Percentiles rank a stretch among this genome's conserved stretches.
Conservation (phyloP, 1,140 invertebrate species). For the Cydia strobilella region DNA sequence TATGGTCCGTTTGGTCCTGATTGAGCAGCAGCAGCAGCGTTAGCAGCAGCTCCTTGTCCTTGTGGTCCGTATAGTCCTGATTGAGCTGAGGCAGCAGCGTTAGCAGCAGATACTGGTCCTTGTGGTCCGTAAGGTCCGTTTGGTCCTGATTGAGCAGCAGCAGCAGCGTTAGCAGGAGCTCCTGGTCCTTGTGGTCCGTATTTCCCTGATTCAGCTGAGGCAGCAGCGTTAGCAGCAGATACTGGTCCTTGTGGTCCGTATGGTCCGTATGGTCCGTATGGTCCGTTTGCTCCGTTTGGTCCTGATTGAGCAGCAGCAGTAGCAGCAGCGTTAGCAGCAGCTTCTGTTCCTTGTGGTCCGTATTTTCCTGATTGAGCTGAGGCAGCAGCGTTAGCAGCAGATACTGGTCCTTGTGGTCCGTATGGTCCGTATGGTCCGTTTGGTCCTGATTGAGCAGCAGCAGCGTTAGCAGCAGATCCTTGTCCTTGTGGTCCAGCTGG, state of each 20-base stretch:
- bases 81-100: not conserved
- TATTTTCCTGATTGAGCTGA: not conserved
- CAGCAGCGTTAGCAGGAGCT: not conserved
- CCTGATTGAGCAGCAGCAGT: slow-evolving; percentile 7
- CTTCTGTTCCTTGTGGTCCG: slow-evolving; percentile 27
- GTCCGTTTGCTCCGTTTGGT: too few relatives aligned
- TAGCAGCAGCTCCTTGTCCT: slow-evolving; percentile 29
- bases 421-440: slow-evolving; percentile 1
- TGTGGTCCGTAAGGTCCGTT: slow-evolving; percentile 1
- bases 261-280: not conserved
- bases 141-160: not conserved
- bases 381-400: not conserved
- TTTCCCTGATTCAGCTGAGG: too few relatives aligned
- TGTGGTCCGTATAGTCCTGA: slow-evolving; percentile 25
- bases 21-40: slow-evolving; percentile 2
- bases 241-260: slow-evolving; percentile 32
- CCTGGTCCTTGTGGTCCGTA: not conserved
- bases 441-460: slow-evolving; percentile 20
- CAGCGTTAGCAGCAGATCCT: slow-evolving; percentile 34
- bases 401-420: slow-evolving; percentile 14
- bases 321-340: slow-evolving; percentile 29
- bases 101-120: not conserved
- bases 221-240: slow-evolving; percentile 34
- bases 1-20: not conserved
- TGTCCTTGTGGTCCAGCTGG: slow-evolving; percentile 30